Evolutionary conservation across 2,888 invertebrate genomes (phyloP).

Genomic region (Caenorhabditis sinica): DNA sequence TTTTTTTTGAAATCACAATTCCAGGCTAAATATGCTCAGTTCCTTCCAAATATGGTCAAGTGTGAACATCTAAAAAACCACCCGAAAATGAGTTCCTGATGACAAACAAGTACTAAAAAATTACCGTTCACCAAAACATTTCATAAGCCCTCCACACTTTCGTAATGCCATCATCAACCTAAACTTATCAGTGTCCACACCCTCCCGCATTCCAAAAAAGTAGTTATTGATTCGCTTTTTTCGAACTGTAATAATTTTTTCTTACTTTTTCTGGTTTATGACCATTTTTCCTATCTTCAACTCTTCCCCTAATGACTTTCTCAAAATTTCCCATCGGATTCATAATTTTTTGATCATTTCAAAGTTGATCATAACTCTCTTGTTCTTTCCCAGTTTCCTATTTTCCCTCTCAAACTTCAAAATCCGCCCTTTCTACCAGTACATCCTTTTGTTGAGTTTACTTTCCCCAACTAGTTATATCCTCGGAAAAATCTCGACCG

Average conservation of each 20-base stretch:
- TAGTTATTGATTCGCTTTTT: neutral
- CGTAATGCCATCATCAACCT: conserved; percentile 32
- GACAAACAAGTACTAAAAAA: neutral
- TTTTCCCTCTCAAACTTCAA: too few species aligned
- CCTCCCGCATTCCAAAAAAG: neutral
- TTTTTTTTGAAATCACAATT: too few species aligned
- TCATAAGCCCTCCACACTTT: conserved; percentile 28
- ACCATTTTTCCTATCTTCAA: too few species aligned
- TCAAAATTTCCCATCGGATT: too few species aligned
- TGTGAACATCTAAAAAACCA: neutral
- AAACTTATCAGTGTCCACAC: conserved; percentile 6
- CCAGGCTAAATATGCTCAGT: too few species aligned
- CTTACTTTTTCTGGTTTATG: neutral
- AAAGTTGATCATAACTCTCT: too few species aligned
- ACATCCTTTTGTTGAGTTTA: neutral
- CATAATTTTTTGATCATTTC: too few species aligned
- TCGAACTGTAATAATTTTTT: neutral
- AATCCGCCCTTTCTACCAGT: neutral
- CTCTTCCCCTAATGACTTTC: too few species aligned
- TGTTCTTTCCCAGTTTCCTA: too few species aligned
- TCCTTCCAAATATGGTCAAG: too few species aligned
- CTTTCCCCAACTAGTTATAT: conserved; percentile 1
- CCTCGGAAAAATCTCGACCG: conserved; percentile 13
- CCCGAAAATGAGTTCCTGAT: neutral
- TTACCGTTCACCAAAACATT: conserved; percentile 10